Base-by-base conservation (phyloP, 2,888 invertebrate species). In the Thymelicus lineola region DNA sequence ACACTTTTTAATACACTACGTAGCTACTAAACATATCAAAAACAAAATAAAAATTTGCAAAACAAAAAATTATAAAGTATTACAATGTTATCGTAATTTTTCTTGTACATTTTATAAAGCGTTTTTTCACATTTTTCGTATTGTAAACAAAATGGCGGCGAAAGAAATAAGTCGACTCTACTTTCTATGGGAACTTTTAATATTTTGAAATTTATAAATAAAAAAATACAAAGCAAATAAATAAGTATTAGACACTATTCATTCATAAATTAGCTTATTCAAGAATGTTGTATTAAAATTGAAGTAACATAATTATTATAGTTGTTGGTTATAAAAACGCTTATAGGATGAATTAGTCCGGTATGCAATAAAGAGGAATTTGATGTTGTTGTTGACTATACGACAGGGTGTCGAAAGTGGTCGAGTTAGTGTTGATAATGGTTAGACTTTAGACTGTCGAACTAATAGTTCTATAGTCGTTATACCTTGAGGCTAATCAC, bases 401-500 rank as follows among this genome's bases (percentile, higher is more conserved):
- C 71, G 78, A 77, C 78, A 79, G 79, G 77, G 80, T 80, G 77
- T 80, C 76, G 74, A 74, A 36, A 68, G 71, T 77, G 76, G 77
- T 74, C 76, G 75, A 79, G 76, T 77, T 9, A 80, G 35, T 35
- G 17, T 63, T 83, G 84, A 81, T 83, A 83, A 81, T 82, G 85
- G 86, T 82, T 81, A 77, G 89, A 90, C 78, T 81, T 82, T 81
- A 77, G 89, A 90, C 78, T 81, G 80, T 83, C 79, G 78, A 81
- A 80, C 53, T 53, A 81, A 81, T 79, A 79, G 77, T 82, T 84
- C 76, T 72, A 76, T 76, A 72, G 75, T 77, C 76, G 75, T 6
- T 59, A 77, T 78, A 76, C 73, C 74, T 75, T 78, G 87, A 89
- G 90, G 91, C 91, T 91, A 88, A 84, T 83, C 81, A 81, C 87